Percentiles rank a stretch among this genome's conserved stretches.
These are phyloP conservation scores for Neotoxoptera formosana DNA, from an alignment of 1,140 invertebrate genomes.

Conservation along the genomic window DNA sequence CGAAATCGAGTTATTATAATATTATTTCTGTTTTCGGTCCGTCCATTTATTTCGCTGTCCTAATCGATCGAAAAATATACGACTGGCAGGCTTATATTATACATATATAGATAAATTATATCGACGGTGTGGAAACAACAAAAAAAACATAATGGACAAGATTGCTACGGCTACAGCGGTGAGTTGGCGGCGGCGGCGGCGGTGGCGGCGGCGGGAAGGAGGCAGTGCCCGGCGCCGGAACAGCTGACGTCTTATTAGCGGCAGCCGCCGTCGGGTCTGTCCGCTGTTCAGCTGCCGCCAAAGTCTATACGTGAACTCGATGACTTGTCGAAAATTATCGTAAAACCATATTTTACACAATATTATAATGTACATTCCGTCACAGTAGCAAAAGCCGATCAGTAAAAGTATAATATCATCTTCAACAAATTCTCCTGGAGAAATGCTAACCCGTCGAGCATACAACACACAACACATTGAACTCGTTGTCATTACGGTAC, in stretches of 20 bases:
- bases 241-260: constrained; percentile 26
- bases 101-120: not conserved
- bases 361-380: not conserved
- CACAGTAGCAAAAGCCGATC: not conserved
- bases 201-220: not conserved
- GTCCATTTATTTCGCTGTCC: not conserved
- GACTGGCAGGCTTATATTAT: not conserved
- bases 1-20: not conserved
- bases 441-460: no score
- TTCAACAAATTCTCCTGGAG: no score
- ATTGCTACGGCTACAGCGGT: not conserved
- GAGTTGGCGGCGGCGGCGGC: not conserved
- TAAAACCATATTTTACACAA: not conserved
- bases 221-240: not conserved
- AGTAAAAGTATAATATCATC: no score
- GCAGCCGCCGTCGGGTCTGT: constrained; percentile 20
- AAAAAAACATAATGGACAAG: constrained; percentile 31
- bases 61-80: not conserved
- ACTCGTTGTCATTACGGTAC: no score
- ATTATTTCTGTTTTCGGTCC: not conserved
- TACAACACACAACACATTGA: no score
- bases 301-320: not conserved
- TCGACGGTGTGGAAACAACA: not conserved
- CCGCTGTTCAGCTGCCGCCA: not conserved
- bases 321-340: not conserved